These are phyloP conservation scores for Andrena bucephala DNA, from an alignment of 2,888 invertebrate genomes.

Conservation along the genomic window DNA sequence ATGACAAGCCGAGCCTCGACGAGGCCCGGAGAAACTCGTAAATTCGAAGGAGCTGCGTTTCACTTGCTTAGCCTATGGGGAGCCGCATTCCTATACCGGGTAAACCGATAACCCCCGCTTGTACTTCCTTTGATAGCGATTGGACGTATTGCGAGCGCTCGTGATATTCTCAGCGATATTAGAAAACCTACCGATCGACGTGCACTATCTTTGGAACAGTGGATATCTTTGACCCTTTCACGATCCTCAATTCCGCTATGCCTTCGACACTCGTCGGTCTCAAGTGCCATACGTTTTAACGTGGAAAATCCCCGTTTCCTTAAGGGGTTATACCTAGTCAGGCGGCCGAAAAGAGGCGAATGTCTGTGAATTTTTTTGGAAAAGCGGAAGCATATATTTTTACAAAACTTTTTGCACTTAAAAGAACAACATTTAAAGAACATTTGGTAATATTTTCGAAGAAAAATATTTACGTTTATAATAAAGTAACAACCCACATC, in stretches of 20 bases:
- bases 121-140: constrained; percentile 64
- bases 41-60: constrained; percentile 28
- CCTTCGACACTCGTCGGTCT: not conserved
- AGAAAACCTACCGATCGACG: not conserved
- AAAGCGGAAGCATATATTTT: no score
- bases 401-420: no score
- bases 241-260: not conserved
- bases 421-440: no score
- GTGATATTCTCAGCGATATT: constrained; percentile 7
- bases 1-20: not conserved
- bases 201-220: constrained; percentile 5
- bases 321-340: no score
- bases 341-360: no score
- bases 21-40: constrained; percentile 15
- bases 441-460: no score
- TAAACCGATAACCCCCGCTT: constrained; percentile 66
- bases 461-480: no score
- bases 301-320: not conserved
- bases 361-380: no score
- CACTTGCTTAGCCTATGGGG: constrained; percentile 21
- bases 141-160: not conserved
- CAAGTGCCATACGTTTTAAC: not conserved
- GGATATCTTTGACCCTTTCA: not conserved
- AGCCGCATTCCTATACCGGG: constrained; percentile 20
- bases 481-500: no score